phyloP scores from a whole-genome alignment of 2,113 vertebrate species.

The Verasper variegatus region DNA sequence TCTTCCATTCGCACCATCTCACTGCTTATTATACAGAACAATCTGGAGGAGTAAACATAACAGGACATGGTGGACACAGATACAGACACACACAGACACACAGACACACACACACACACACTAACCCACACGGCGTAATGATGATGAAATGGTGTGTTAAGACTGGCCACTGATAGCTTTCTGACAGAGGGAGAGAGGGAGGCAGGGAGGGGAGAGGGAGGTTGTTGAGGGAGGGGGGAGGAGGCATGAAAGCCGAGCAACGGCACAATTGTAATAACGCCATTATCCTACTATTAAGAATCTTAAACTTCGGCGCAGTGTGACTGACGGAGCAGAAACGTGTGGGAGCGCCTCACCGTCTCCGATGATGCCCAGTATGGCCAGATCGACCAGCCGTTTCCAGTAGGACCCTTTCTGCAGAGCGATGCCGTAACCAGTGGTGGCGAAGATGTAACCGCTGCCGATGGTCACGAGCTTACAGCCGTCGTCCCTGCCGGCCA shows the following conservation, averaged over 20 bases:
- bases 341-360: slow-evolving; percentile 84
- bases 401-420: slow-evolving; percentile 98
- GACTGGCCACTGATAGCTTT: slow-evolving; percentile 67
- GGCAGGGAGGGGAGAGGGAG: slow-evolving; percentile 10
- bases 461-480: slow-evolving; percentile 99
- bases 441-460: slow-evolving; percentile 98
- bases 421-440: slow-evolving; percentile 97
- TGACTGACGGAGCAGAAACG: not conserved
- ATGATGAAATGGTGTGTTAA: slow-evolving; percentile 76
- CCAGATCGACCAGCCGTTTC: slow-evolving; percentile 96
- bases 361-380: slow-evolving; percentile 96
- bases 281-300: not conserved
- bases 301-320: not conserved
- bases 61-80: slow-evolving; percentile 50
- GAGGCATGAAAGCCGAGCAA: slow-evolving; percentile 16
- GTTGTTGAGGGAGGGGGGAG: not conserved
- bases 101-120: slow-evolving; percentile 37
- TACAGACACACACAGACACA: slow-evolving; percentile 36
- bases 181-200: slow-evolving; percentile 42
- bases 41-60: slow-evolving; percentile 67
- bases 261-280: slow-evolving; percentile 14
- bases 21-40: slow-evolving; percentile 73
- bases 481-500: slow-evolving; percentile 96
- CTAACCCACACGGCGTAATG: slow-evolving; percentile 40
- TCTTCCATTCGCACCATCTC: slow-evolving; percentile 61